Evolutionary conservation across 1,140 invertebrate genomes (phyloP).

Genomic region (Drosophila burlai): DNA sequence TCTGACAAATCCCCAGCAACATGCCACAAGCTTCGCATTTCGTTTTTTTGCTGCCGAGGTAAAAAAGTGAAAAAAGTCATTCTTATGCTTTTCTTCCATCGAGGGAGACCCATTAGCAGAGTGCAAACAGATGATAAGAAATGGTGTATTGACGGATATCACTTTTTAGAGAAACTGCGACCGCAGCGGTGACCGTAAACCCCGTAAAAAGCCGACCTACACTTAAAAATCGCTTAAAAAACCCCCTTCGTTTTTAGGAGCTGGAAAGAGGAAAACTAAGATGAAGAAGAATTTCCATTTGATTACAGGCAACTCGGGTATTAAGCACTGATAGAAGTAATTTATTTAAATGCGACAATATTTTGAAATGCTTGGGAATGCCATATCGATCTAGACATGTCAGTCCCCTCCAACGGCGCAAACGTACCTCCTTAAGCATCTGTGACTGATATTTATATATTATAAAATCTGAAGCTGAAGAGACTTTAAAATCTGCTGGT

Average conservation of each 20-base stretch:
- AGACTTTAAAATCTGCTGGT: not conserved
- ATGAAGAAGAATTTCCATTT: not conserved
- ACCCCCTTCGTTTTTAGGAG: constrained; percentile 9
- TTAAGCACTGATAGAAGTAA: too few species aligned
- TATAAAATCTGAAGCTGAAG: not conserved
- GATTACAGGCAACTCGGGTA: not conserved
- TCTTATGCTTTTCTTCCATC: not conserved
- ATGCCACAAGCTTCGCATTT: constrained; percentile 11
- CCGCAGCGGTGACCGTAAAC: not conserved
- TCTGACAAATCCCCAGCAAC: constrained; percentile 9
- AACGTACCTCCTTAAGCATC: too few species aligned
- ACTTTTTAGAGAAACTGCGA: constrained; percentile 10
- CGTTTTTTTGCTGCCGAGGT: not conserved
- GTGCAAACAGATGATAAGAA: constrained; percentile 37
- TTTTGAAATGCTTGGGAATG: too few species aligned
- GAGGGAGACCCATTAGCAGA: not conserved
- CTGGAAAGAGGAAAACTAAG: not conserved
- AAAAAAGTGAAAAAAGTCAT: constrained; percentile 10
- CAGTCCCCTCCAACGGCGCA: too few species aligned
- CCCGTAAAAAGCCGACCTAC: constrained; percentile 23
- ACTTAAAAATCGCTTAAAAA: constrained; percentile 28
- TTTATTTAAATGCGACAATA: too few species aligned
- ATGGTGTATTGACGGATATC: constrained; percentile 16
- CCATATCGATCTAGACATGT: too few species aligned
- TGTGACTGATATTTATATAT: not conserved